Percentiles rank a stretch among this genome's conserved stretches.
Conservation (phyloP, 2,113 vertebrate genomes). For the Odocoileus virginianus region DNA sequence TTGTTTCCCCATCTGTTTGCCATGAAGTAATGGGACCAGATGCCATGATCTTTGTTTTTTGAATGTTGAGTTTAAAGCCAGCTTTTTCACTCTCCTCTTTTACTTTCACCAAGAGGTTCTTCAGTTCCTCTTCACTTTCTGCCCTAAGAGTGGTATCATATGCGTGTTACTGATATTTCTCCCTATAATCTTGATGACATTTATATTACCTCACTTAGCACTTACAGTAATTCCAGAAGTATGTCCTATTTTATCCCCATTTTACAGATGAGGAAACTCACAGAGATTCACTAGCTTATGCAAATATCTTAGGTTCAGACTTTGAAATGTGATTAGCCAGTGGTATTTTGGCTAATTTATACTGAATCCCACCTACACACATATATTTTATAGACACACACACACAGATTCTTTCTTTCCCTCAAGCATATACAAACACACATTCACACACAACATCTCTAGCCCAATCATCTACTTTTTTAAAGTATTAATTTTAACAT, state of each 20-base stretch:
- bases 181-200: not conserved
- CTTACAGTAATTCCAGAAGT: not conserved
- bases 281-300: not conserved
- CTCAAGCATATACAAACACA: not conserved
- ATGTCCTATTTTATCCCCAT: not conserved
- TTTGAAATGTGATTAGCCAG: not conserved
- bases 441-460: not conserved
- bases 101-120: not conserved
- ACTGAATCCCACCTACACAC: not conserved
- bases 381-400: not conserved
- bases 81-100: not conserved
- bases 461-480: not conserved
- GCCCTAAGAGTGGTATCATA: not conserved
- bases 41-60: not conserved
- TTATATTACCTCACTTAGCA: not conserved
- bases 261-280: not conserved
- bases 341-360: not conserved
- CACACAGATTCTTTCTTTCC: not conserved
- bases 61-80: not conserved
- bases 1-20: not conserved
- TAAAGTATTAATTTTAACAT: not conserved
- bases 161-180: not conserved
- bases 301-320: not conserved
- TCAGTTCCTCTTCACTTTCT: not conserved
- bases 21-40: not conserved